Base-by-base conservation (phyloP, 2,797 vertebrate genomes). In the Ceryle rudis region DNA sequence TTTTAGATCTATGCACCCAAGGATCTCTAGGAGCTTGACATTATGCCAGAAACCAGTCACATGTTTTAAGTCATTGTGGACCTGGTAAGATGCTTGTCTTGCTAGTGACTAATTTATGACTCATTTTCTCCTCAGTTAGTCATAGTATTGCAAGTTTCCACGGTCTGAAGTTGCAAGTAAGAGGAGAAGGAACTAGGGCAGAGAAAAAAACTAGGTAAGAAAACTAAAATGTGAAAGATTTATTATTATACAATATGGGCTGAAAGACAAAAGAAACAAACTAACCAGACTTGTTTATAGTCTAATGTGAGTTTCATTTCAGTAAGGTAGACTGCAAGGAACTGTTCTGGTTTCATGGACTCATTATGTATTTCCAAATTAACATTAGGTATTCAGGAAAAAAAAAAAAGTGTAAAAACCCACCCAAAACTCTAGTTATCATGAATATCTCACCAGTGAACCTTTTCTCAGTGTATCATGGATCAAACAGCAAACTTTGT, bases 91-190 rank as follows among this genome's bases (percentile, higher is more conserved):
- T 72, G 42, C 80, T 89, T 72, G 65, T 86, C 89, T 94, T 83
- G 39, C 81, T 95, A 57, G 64, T 89, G 92, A 96, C 58, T 95
- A 90, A 93, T 86, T 92, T 79, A 79, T 92, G 88, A 96, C 39
- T 93, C 85, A 82, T 66, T 96, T 70, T 89, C 66, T 91, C 93
- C 70, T 1, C 21, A n/a, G 61, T 95, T 91, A 96, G 80, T 96
- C 88, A 91, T 3, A 37, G 19, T 29, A 70, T 28, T 84, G 26
- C 77, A 81, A 94, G 51, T 94, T 94, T 89, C 81, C 92, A 79
- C 25, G 65, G 44, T 13, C n/a, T 66, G 51, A 84, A 93, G 35
- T 15, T 83, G 44, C 62, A 86, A 20, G 41, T 47, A 67, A 90
- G 49, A 64, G 5, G 55, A 71, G 52, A 57, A 87, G 47, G 64